Evolutionary conservation across 2,113 vertebrate genomes (phyloP), one percentile per base, ranked within the genome.

Genomic region (Edolisoma coerulescens): DNA sequence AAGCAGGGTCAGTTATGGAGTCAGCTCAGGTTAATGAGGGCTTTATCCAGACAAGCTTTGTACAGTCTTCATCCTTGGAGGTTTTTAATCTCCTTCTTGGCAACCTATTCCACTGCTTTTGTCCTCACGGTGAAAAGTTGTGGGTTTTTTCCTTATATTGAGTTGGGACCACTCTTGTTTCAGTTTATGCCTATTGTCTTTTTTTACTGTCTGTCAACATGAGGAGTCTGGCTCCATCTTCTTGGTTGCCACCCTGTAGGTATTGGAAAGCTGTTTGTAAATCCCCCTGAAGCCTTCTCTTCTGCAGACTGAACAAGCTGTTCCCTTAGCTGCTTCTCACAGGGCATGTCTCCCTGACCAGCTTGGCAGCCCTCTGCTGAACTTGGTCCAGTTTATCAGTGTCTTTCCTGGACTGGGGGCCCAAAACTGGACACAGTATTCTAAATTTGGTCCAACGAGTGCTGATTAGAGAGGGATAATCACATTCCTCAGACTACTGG

Each of bases 391-490:
- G 71, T 90, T 96, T 92, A 94, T 94, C 95, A 71, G 19, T 75
- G 64, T 67, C 86, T 89, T 92, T 93, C 44, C 68, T 52, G 64
- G 93, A 89, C 44, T 70, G 39, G 59, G 64, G 73, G 73, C 89
- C 89, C 80, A 67, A 86, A 95, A 81, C 73, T 95, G 90, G 73
- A 95, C n/a, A 7, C 64, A 84, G 27, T 83, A 67, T 92, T 95
- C 76, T 87, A 95, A 77, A 61, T 75, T 84, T 60, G 16, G 21
- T 94, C 92, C 93, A 97, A 75, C 0, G 0, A 94, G 57, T 93
- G 65, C 93, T 97, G 94, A 96, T 95, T 96, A 93, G 92, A 95
- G 75, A 81, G 52, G 91, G 68, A 93, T 95, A 95, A 96, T 95
- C 80, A 71, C 80, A 87, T 95, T 96, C 91, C 76, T 95, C 64